Evolutionary conservation across 2,888 invertebrate species (phyloP).

Genomic region (Brenthis daphne): DNA sequence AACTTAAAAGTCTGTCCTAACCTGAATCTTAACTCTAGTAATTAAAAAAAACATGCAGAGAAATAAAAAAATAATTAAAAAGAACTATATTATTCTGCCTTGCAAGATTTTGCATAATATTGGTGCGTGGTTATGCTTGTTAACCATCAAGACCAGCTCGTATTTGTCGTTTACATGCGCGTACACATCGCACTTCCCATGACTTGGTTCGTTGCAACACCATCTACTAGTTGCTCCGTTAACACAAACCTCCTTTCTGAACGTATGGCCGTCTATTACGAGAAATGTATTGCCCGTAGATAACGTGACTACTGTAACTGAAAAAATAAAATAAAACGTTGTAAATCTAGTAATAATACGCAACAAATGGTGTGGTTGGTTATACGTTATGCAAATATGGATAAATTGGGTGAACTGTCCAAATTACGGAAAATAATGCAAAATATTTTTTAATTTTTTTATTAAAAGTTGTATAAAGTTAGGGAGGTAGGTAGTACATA

Average conservation of each 20-base stretch:
- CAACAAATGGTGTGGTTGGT: neutral
- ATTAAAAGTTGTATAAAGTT: no score
- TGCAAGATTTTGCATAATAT: conserved; percentile 61
- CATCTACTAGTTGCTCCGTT: conserved; percentile 57
- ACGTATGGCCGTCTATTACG: conserved; percentile 68
- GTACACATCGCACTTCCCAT: conserved; percentile 60
- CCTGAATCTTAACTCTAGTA: conserved; percentile 16
- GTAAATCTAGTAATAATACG: conserved; percentile 6
- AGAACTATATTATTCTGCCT: conserved; percentile 57
- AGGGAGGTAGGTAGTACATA: no score
- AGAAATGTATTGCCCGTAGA: conserved; percentile 63
- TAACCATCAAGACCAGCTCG: conserved; percentile 57
- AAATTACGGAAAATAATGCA: neutral
- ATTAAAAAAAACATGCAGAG: conserved; percentile 23
- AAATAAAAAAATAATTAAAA: conserved; percentile 4
- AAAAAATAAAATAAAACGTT: conserved; percentile 43
- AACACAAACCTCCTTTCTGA: conserved; percentile 54
- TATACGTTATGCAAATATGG: neutral
- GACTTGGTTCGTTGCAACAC: conserved; percentile 61
- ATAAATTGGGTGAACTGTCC: neutral
- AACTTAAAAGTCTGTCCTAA: conserved; percentile 29
- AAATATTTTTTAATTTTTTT: no score
- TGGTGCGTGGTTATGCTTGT: conserved; percentile 64
- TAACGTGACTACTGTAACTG: conserved; percentile 65
- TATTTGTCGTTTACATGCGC: conserved; percentile 63